Conservation (phyloP, 2,888 invertebrate genomes). For the Bombylius discolor region DNA sequence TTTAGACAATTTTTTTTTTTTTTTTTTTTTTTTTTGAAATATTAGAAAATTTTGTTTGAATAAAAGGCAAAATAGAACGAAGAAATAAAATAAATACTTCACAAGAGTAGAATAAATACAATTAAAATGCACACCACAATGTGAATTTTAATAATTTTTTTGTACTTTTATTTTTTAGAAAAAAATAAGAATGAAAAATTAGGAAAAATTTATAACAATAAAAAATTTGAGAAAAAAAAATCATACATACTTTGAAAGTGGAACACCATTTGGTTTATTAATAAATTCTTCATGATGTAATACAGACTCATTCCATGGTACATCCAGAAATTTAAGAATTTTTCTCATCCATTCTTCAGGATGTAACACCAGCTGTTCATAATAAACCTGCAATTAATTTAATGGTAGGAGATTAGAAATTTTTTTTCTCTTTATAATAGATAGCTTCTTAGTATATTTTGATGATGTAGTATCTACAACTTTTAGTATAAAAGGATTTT, state of each 20-base stretch:
- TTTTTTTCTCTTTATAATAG: neutral
- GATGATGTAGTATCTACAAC: too few relatives aligned
- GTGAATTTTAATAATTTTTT: too few relatives aligned
- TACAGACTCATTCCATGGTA: slow-evolving; percentile 92
- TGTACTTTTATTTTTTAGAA: too few relatives aligned
- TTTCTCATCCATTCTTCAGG: slow-evolving; percentile 78
- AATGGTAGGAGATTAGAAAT: neutral
- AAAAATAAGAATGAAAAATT: neutral
- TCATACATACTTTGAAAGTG: slow-evolving; percentile 74
- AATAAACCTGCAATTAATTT: slow-evolving; percentile 56
- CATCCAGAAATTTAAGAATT: slow-evolving; percentile 75
- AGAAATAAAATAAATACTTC: too few relatives aligned
- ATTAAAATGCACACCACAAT: too few relatives aligned
- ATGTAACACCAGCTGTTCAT: slow-evolving; percentile 93
- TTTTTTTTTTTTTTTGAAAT: too few relatives aligned
- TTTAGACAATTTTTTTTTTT: too few relatives aligned
- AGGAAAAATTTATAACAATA: neutral
- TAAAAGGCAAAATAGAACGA: too few relatives aligned
- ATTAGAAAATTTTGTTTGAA: too few relatives aligned
- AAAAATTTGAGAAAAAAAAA: slow-evolving; percentile 5
- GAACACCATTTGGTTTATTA: slow-evolving; percentile 88
- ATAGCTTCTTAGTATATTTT: too few relatives aligned
- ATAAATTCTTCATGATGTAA: slow-evolving; percentile 96
- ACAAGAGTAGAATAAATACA: too few relatives aligned
- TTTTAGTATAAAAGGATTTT: too few relatives aligned